These are phyloP conservation scores for Chalcosyrphus nemorum DNA, from an alignment of 2,888 invertebrate genomes.

Conservation along the genomic window DNA sequence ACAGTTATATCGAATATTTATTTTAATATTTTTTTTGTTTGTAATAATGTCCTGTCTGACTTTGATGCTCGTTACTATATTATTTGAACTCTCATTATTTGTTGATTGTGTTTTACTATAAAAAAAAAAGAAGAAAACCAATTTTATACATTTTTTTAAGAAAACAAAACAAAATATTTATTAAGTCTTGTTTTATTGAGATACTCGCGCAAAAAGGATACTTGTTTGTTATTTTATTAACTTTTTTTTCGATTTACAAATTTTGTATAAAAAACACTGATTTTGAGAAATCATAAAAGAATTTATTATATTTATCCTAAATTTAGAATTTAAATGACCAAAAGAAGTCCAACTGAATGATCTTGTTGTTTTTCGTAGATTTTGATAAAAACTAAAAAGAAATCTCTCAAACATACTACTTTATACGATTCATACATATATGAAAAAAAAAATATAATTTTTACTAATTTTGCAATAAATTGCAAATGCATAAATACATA, in stretches of 20 bases:
- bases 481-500: constrained; percentile 43
- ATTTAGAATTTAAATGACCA: constrained; percentile 35
- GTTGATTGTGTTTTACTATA: constrained; percentile 33
- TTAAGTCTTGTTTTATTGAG: constrained; percentile 51
- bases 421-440: constrained; percentile 40
- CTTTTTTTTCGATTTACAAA: constrained; percentile 15
- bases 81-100: constrained; percentile 62
- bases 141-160: constrained; percentile 45
- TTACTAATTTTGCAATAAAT: constrained; percentile 66
- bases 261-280: constrained; percentile 3
- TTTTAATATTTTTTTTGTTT: constrained; percentile 37
- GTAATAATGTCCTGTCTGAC: constrained; percentile 64
- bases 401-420: constrained; percentile 44
- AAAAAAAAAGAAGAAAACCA: constrained; percentile 24
- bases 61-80: constrained; percentile 67
- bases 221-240: constrained; percentile 50
- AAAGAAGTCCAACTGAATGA: constrained; percentile 41
- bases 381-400: constrained; percentile 34
- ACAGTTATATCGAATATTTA: constrained; percentile 60
- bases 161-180: constrained; percentile 6
- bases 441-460: constrained; percentile 29
- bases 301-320: constrained; percentile 32
- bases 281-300: not conserved
- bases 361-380: constrained; percentile 57
- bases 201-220: constrained; percentile 54